Base-by-base conservation (phyloP, 30 jellyfish, hydroid and myxozoan species). In the Aurelia aurita region DNA sequence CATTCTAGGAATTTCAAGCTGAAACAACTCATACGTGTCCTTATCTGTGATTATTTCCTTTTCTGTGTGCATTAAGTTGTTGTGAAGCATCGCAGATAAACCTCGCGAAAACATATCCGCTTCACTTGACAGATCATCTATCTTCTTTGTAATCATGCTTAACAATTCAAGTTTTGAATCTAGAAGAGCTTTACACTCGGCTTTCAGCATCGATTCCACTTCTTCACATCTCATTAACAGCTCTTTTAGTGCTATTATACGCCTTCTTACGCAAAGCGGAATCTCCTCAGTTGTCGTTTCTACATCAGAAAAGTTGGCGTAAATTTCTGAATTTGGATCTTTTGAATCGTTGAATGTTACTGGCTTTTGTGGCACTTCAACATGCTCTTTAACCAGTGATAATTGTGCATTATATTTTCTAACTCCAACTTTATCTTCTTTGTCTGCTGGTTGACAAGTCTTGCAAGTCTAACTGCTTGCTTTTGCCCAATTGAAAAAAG, bases 381-480 rank as follows among this genome's bases (percentile, higher is more conserved):
- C 23, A 20, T 53, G 23, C 23, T 53, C 63, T 53, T 2, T 53
- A 16, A 53, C 23, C 2, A 53, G 63, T 53, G 63, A 53, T 20
- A 53, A 6, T 20, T 53, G 63, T 13, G 63, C 63, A 53, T 53
- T 53, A 53, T 53, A 53, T 20, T 6, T 53, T 16, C 63, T 20
- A 53, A 20, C 63, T 53, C 63, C 23, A 20, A 13, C 63, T 53
- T 53, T 13, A 53, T 53, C 63, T 53, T 53, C 63, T 53, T 53
- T 53, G 63, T 53, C 23, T 53, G 63, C 63, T 16, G 23, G n/a
- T 16, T 53, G n/a, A 53, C 63, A 13, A 53, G 63, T 6, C 63
- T 53, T 53, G 63, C 63, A 16, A 53, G 63, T 53, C 63, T 16
- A 1, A 53, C 23, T 53, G 63, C 77, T 65, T 65, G 77, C n/a